phyloP scores from a whole-genome alignment of 2,797 vertebrate species.

The Peromyscus nudipes region DNA sequence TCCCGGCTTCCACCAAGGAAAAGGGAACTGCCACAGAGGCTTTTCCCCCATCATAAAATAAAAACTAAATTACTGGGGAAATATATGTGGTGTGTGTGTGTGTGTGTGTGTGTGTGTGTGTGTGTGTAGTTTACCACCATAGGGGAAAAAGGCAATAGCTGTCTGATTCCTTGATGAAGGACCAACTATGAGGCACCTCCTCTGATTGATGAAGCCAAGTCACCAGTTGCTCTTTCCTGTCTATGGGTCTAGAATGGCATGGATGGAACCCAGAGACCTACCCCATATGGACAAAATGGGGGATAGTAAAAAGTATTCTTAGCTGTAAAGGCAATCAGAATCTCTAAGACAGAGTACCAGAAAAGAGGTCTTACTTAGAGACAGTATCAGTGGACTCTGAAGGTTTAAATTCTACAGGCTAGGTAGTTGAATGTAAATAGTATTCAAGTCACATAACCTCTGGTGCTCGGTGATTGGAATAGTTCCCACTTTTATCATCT shows the following conservation, averaged over 20 bases:
- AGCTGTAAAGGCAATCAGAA: not conserved
- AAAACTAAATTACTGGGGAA: not conserved
- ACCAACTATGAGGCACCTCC: not conserved
- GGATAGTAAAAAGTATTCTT: not conserved
- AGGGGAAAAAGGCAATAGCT: not conserved
- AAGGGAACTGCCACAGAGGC: not conserved
- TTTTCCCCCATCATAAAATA: not conserved
- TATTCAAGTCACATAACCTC: not conserved
- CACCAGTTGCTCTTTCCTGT: not conserved
- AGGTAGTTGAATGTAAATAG: constrained; percentile 12
- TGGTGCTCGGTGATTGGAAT: not conserved
- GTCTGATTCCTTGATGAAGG: not conserved
- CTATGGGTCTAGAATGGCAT: not conserved
- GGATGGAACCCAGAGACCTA: not conserved
- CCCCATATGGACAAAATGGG: not conserved
- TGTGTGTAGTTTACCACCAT: not conserved
- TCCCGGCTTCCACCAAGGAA: not conserved
- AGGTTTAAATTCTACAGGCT: not conserved
- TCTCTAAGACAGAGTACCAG: not conserved
- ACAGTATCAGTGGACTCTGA: not conserved
- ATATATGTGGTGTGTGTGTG: not conserved
- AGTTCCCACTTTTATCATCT: not conserved
- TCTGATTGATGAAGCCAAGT: not conserved
- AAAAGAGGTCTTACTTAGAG: not conserved
- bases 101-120: too few species aligned